phyloP scores from a whole-genome alignment of 1,140 invertebrate species.

The Drosophila lacteicornis region DNA sequence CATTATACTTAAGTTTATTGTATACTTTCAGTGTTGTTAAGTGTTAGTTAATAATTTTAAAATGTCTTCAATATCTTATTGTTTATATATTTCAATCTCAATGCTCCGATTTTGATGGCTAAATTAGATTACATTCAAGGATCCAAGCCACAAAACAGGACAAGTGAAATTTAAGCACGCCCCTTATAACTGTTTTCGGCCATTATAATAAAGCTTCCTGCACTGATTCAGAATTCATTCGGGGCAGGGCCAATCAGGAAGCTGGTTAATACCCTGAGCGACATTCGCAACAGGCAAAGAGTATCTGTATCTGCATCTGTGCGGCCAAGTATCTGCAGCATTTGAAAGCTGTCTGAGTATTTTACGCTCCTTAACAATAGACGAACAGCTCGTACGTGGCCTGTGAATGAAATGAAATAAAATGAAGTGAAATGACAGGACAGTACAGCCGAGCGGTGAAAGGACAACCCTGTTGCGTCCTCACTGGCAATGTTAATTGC shows the following conservation, averaged over 20 bases:
- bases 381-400: conserved; percentile 71
- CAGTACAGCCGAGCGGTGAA: conserved; percentile 10
- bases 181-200: conserved; percentile 13
- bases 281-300: not conserved
- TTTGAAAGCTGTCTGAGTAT: conserved; percentile 72
- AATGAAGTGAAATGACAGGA: conserved; percentile 32
- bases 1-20: not conserved
- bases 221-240: conserved; percentile 14
- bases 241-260: conserved; percentile 13
- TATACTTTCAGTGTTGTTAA: not conserved
- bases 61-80: too few relatives aligned
- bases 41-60: not conserved
- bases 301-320: conserved; percentile 36
- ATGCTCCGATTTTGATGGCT: not conserved
- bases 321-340: conserved; percentile 29
- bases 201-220: conserved; percentile 10
- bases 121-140: not conserved
- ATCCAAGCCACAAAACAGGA: not conserved
- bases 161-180: not conserved
- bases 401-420: conserved; percentile 60
- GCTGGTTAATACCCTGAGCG: conserved; percentile 6
- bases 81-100: not conserved
- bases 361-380: conserved; percentile 71
- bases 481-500: conserved; percentile 78
- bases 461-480: conserved; percentile 29